Base-by-base conservation (phyloP, 2,797 vertebrate species). In the Lepus townsendii region DNA sequence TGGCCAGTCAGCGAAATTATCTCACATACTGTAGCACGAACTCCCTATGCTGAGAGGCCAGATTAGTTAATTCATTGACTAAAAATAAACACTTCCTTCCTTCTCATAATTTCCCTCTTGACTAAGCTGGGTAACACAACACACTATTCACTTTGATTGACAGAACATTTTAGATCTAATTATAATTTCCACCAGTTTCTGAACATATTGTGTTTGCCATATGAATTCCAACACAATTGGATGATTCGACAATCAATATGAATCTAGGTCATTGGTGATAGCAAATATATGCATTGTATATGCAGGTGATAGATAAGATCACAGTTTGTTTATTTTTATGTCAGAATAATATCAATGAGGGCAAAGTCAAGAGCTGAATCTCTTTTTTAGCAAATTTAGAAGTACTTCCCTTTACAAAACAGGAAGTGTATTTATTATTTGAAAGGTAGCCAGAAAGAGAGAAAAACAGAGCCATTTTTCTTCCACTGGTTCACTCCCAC, bases 1-100 rank as follows among this genome's bases (percentile, higher is more conserved):
- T 3, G 72, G 80, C 60, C 50, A 91, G 4, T 26, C 90, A 90
- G 26, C 38, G 93, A 91, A 93, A 96, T 95, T 92, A 60, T 80
- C 83, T 88, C 30, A 76, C 76, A 73, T 88, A 86, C 54, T 83
- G 75, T 9, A 68, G 14, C 11, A n/a, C 17, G 93, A 60, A 7
- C 57, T 8, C 83, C 92, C 54, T 87, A 83, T 5, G 24, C 72
- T 17, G n/a, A 65, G 54, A 93, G 69, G 32, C 68, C 79, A 92
- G 30, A 94, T 77, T 82, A 92, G 54, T 62, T 73, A 22, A 75
- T 24, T 80, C 63, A 78, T 87, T n/a, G 8, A 92, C 92, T 79
- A 89, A 96, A 95, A 96, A 96, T 91, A 96, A 76, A 96, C 82
- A 24, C 62, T 93, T 57, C 38, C 80, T 96, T 86, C 68, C 95